A percentile compares a stretch with the other conserved stretches of the same genome.
phyloP scores from a whole-genome alignment of 2,888 invertebrate genomes.

The Callosobruchus maculatus region DNA sequence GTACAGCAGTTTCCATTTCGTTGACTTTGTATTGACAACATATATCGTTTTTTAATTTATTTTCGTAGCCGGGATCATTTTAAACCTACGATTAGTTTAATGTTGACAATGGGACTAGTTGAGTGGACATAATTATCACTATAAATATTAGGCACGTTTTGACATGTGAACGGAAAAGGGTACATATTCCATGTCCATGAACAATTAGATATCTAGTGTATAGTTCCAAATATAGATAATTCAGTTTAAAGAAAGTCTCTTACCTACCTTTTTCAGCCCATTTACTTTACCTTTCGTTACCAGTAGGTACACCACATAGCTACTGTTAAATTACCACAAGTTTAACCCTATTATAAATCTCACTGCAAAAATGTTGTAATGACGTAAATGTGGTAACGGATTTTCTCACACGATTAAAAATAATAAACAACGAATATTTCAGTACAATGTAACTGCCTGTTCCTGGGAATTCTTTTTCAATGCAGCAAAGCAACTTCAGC shows the following conservation, averaged over 20 bases:
- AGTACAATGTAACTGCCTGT: too few species aligned
- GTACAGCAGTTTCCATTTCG: constrained; percentile 19
- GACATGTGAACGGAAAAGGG: constrained; percentile 8
- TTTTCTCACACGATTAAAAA: too few species aligned
- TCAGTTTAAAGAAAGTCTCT: not conserved
- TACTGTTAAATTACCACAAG: not conserved
- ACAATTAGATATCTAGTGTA: not conserved
- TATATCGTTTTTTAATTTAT: constrained; percentile 22
- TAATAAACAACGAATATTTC: too few species aligned
- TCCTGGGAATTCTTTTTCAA: too few species aligned
- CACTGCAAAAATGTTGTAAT: not conserved
- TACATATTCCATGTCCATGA: not conserved
- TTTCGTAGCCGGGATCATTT: constrained; percentile 8
- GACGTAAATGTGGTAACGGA: too few species aligned
- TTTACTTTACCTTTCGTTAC: not conserved
- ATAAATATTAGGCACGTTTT: constrained; percentile 1
- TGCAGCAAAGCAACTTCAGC: too few species aligned
- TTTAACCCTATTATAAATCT: not conserved
- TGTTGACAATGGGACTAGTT: not conserved
- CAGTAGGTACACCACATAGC: not conserved
- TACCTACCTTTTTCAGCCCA: not conserved
- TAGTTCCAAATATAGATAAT: not conserved
- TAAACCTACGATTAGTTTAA: not conserved
- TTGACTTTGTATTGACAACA: constrained; percentile 16
- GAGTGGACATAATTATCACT: not conserved